Percentiles rank a stretch among this genome's conserved stretches.
These are phyloP conservation scores for Bombus cullumanus DNA, from an alignment of 1,140 invertebrate genomes.

Conservation along the genomic window DNA sequence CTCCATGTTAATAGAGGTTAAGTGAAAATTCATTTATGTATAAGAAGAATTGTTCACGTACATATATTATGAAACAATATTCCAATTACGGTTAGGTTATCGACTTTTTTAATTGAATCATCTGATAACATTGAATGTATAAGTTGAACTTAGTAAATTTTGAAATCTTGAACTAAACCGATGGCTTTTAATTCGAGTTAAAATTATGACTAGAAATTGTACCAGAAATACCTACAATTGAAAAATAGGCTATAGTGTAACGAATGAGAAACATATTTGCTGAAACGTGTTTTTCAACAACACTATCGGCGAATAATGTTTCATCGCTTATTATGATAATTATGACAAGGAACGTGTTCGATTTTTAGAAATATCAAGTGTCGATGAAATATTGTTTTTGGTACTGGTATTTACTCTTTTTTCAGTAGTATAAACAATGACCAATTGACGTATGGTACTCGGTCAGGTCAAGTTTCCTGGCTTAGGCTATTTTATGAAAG, in stretches of 20 bases:
- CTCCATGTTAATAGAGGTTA: too few species aligned
- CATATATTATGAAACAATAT: neutral
- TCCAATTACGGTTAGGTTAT: neutral
- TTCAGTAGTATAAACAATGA: neutral
- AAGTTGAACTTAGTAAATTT: conserved; percentile 5
- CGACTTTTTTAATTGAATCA: neutral
- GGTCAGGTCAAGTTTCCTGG: conserved; percentile 26
- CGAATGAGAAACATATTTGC: neutral
- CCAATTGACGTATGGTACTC: conserved; percentile 2
- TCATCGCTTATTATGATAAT: neutral
- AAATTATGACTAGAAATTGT: conserved; percentile 37
- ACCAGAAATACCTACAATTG: conserved; percentile 21
- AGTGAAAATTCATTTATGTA: neutral
- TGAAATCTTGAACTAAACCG: conserved; percentile 1
- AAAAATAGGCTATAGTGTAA: conserved; percentile 5
- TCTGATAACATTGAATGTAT: neutral
- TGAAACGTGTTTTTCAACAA: conserved; percentile 1
- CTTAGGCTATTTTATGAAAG: conserved; percentile 51
- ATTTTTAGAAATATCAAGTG: neutral
- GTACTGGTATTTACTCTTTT: neutral
- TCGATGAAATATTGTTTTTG: too few species aligned
- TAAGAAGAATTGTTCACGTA: neutral
- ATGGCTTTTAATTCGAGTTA: conserved; percentile 6
- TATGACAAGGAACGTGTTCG: neutral
- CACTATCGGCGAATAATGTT: too few species aligned